phyloP scores from a whole-genome alignment of 2,797 vertebrate species.

The Thamnophis elegans region DNA sequence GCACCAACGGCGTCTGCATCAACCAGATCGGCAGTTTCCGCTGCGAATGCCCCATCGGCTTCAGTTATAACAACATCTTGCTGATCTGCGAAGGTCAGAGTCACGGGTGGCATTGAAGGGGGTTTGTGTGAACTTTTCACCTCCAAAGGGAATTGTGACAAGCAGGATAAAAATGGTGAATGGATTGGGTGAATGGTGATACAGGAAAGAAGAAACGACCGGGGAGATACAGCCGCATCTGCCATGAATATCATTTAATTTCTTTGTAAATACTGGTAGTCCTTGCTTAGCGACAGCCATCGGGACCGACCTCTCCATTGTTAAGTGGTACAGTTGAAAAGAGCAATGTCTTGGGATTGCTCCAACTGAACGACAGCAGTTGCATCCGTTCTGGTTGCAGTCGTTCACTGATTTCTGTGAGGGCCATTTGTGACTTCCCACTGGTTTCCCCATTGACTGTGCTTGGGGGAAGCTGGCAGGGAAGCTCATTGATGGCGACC shows the following conservation, averaged over 20 bases:
- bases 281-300: background rate
- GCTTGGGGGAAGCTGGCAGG: background rate
- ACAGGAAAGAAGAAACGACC: background rate
- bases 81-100: conserved; percentile 89
- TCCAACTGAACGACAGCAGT: background rate
- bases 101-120: background rate
- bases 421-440: background rate
- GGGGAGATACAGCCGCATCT: background rate
- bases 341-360: background rate
- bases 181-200: background rate
- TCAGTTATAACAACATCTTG: conserved; percentile 90
- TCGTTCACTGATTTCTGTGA: background rate
- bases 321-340: background rate
- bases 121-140: background rate
- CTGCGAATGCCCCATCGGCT: conserved; percentile 90
- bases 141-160: background rate
- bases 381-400: background rate
- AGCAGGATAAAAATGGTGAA: background rate
- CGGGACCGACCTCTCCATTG: background rate
- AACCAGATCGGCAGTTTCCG: conserved; percentile 94
- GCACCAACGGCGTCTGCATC: conserved; percentile 87
- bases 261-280: background rate
- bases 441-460: background rate
- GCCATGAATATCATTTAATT: background rate
- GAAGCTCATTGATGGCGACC: background rate